Percentiles rank a stretch among this genome's conserved stretches.
phyloP scores from a whole-genome alignment of 2,888 invertebrate genomes.

The Lasioglossum vierecki region DNA sequence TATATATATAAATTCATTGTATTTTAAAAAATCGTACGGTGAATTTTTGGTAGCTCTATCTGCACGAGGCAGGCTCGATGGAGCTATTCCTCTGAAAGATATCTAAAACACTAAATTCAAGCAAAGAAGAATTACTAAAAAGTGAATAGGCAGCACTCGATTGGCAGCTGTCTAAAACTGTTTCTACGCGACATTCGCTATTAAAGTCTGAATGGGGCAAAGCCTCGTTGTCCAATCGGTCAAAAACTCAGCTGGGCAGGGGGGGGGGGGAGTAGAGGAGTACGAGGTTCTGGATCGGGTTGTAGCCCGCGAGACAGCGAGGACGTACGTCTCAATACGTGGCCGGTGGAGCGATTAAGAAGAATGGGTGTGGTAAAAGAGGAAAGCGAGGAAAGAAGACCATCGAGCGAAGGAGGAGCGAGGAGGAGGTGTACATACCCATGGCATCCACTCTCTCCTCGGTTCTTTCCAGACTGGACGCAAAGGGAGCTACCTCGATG shows the following conservation, averaged over 20 bases:
- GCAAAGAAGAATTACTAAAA: no score
- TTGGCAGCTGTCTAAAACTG: background rate
- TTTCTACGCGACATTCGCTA: background rate
- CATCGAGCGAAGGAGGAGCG: constrained; percentile 68
- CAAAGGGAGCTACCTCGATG: constrained; percentile 68
- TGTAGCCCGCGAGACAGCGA: constrained; percentile 27
- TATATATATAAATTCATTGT: no score
- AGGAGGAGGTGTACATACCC: constrained; percentile 73
- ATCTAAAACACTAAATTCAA: no score
- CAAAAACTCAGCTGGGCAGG: background rate
- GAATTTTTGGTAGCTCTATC: no score
- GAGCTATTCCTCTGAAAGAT: no score
- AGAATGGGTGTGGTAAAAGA: constrained; percentile 70
- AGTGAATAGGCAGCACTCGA: background rate
- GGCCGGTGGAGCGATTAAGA: constrained; percentile 67
- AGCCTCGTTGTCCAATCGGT: background rate
- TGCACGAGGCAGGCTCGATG: no score
- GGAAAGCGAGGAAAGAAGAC: constrained; percentile 67
- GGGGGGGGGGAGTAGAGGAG: background rate
- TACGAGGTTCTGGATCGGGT: constrained; percentile 2
- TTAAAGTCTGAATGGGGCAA: background rate
- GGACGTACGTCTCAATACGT: constrained; percentile 78
- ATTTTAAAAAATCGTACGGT: no score
- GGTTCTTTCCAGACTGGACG: constrained; percentile 62
- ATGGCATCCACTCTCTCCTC: constrained; percentile 71